Evolutionary conservation across 2,888 invertebrate species (phyloP).

Genomic region (Ryuthela nishihirai): DNA sequence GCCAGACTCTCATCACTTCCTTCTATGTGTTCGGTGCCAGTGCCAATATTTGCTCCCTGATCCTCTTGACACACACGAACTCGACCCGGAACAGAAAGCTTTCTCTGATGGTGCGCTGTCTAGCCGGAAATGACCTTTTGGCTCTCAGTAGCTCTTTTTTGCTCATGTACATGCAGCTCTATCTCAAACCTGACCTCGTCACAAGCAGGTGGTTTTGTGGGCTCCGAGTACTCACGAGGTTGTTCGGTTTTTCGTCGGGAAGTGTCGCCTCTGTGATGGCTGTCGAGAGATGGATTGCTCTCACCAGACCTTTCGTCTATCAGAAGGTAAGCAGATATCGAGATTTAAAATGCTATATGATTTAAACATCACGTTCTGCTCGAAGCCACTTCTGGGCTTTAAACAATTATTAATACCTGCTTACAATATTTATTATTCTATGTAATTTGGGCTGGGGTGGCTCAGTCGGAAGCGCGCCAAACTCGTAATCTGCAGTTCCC

Average conservation of each 20-base stretch:
- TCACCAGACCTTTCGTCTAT: constrained; percentile 80
- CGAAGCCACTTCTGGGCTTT: too few relatives aligned
- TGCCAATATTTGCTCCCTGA: constrained; percentile 70
- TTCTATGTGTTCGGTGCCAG: constrained; percentile 48
- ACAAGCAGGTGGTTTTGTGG: constrained; percentile 60
- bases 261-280: constrained; percentile 87
- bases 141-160: constrained; percentile 74
- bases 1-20: constrained; percentile 42
- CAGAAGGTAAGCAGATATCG: constrained; percentile 66
- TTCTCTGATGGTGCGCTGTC: constrained; percentile 69
- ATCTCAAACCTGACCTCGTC: constrained; percentile 51
- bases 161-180: constrained; percentile 60
- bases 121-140: constrained; percentile 73
- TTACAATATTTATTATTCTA: too few relatives aligned
- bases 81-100: constrained; percentile 71
- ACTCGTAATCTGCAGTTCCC: too few relatives aligned
- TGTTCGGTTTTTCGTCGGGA: constrained; percentile 80
- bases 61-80: constrained; percentile 66
- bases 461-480: too few relatives aligned
- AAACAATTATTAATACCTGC: too few relatives aligned
- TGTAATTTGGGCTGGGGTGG: too few relatives aligned
- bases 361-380: too few relatives aligned
- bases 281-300: constrained; percentile 77
- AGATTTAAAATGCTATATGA: too few relatives aligned
- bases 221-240: constrained; percentile 67